Conservation (phyloP, 1,140 invertebrate genomes). For the Achatina immaculata region DNA sequence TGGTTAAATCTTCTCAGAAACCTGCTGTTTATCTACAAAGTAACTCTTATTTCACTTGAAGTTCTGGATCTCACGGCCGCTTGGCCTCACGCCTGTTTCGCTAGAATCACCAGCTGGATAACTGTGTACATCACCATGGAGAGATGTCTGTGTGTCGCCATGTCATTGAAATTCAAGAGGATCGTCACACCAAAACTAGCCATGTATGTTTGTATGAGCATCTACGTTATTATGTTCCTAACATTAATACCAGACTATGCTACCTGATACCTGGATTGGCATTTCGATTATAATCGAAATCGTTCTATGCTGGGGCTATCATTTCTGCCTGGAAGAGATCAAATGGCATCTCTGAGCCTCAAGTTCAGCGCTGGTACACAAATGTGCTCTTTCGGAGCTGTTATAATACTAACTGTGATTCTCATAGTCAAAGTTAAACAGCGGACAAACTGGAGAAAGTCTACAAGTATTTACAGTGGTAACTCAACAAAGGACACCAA, state of each 20-base stretch:
- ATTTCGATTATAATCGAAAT: not conserved
- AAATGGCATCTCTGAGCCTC: not conserved
- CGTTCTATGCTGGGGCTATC: not conserved
- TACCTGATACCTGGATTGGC: not conserved
- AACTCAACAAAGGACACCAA: not conserved
- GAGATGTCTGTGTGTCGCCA: no score
- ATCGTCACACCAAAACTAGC: no score
- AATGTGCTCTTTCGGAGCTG: not conserved
- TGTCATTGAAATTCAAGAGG: no score
- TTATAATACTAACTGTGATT: not conserved
- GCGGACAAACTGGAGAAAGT: not conserved
- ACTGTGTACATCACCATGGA: no score
- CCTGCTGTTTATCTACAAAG: no score
- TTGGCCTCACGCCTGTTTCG: no score
- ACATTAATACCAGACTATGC: not conserved
- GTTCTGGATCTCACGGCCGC: no score
- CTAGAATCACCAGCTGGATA: no score
- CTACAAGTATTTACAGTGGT: not conserved
- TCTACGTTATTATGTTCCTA: not conserved
- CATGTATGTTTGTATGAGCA: no score
- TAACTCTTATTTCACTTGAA: no score
- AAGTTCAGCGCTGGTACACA: not conserved
- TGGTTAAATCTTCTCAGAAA: no score
- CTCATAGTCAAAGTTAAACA: not conserved
- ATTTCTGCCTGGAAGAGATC: not conserved